These are phyloP conservation scores for Heterotilapia buettikoferi DNA, from an alignment of 2,113 vertebrate genomes.

Conservation along the genomic window DNA sequence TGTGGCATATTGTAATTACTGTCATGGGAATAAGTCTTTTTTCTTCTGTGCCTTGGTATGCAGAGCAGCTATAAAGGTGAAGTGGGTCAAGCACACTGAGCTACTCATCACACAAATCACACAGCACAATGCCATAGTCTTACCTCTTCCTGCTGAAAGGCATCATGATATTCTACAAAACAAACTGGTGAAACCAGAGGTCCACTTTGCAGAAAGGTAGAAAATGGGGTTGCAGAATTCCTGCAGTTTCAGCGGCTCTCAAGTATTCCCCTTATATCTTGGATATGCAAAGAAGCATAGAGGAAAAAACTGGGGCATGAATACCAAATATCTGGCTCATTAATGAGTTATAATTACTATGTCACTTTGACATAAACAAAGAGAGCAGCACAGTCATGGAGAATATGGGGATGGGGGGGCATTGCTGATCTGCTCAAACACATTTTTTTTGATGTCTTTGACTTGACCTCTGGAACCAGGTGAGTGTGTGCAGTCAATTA, in stretches of 20 bases:
- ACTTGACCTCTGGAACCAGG: conserved; percentile 46
- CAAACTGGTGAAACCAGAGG: background rate
- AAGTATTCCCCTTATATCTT: conserved; percentile 3
- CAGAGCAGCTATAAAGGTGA: conserved; percentile 1
- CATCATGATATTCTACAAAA: background rate
- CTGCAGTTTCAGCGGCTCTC: background rate
- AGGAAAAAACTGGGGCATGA: conserved; percentile 12
- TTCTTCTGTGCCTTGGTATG: background rate
- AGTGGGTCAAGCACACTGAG: conserved; percentile 25
- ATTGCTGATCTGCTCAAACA: conserved; percentile 44
- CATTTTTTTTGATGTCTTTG: conserved; percentile 13
- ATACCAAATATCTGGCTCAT: conserved; percentile 36
- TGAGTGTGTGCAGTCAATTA: conserved; percentile 30
- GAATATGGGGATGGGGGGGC: background rate
- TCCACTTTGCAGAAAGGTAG: background rate
- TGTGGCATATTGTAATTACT: conserved; percentile 10
- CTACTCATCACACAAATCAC: background rate
- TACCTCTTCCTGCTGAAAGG: background rate
- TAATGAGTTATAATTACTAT: conserved; percentile 50
- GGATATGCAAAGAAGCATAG: conserved; percentile 1
- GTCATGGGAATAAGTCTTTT: conserved; percentile 6
- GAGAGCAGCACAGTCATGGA: conserved; percentile 5
- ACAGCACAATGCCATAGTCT: background rate
- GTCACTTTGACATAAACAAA: conserved; percentile 43
- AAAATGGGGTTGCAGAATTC: background rate